Evolutionary conservation across 2,113 vertebrate species (phyloP), one percentile per base, ranked within the genome.

Genomic region (Trichechus manatus): DNA sequence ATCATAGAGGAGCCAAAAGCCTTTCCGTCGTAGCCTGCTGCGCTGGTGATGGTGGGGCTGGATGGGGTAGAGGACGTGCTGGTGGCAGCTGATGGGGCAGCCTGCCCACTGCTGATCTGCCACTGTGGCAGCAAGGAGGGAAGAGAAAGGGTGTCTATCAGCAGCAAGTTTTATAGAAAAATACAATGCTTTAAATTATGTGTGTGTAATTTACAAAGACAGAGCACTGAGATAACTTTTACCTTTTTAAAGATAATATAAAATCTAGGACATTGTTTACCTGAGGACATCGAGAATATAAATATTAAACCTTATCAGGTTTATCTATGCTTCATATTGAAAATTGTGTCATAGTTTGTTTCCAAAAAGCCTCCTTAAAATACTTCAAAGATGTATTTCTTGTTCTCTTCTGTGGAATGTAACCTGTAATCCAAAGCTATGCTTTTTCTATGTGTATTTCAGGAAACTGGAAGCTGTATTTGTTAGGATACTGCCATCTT

Each of bases 1-100:
- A 99, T 98, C 97, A 99, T 95, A 1, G 99, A 98, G 3, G 98
- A 98, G 39, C 97, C 93, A 0, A 97, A 98, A 1, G 89, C 87
- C 90, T 98, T 99, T 3, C 98, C 98, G 66, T 99, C 98, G 15
- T 97, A 98, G 0, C 98, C 98, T 33, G 96, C 98, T 47, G 98
- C 98, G 75, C 98, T 99, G 33, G 98, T 99, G 82, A 99, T 97
- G 10, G 98, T 99, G 56, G 99, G 99, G 64, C 99, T 99, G 70
- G 99, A 99, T 4, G 98, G 98, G 29, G 98, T 99, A 0, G 98
- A 98, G 8, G 98, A 87, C 0, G 98, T 97, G 96, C 97, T 98
- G 93, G 95, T 98, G 95, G 98, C 98, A 23, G 98, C 96, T 13
- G 98, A 97, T 23, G 97, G 59, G 13, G 97, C 23, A 80, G 96